phyloP scores from a whole-genome alignment of 1,140 invertebrate genomes.

The Bursaphelenchus mucronatus region DNA sequence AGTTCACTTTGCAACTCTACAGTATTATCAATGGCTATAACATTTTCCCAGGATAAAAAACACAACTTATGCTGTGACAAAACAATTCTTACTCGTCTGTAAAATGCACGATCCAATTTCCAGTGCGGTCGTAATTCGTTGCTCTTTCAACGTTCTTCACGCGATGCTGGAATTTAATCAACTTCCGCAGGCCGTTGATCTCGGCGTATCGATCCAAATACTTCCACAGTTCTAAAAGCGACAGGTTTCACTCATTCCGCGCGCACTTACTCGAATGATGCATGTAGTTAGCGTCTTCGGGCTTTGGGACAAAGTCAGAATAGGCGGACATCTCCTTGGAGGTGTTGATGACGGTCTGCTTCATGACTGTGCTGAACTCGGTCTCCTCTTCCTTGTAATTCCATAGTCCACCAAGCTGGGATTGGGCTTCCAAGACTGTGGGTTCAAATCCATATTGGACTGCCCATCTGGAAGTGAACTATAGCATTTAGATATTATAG shows the following conservation, averaged over 20 bases:
- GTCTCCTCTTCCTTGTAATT: conserved; percentile 42
- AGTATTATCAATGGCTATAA: too few species aligned
- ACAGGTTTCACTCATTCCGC: not conserved
- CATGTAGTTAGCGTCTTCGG: conserved; percentile 62
- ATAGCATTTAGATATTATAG: too few species aligned
- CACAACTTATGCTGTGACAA: not conserved
- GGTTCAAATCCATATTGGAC: conserved; percentile 45
- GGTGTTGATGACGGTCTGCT: conserved; percentile 63
- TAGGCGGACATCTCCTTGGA: conserved; percentile 65
- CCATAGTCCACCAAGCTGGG: conserved; percentile 62
- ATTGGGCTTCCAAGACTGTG: conserved; percentile 62
- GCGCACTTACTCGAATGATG: conserved; percentile 50
- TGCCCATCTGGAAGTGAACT: conserved; percentile 37
- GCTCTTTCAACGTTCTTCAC: conserved; percentile 19
- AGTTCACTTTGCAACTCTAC: too few species aligned
- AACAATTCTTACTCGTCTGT: conserved; percentile 21
- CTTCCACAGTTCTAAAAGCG: conserved; percentile 21
- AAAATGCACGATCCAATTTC: conserved; percentile 20
- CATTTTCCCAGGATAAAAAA: too few species aligned
- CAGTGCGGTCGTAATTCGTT: conserved; percentile 18
- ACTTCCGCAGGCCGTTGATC: conserved; percentile 5
- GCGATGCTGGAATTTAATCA: conserved; percentile 19
- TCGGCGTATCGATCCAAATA: conserved; percentile 21
- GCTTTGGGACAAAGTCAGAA: conserved; percentile 64
- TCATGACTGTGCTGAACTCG: conserved; percentile 56